Evolutionary conservation across 2,888 invertebrate genomes (phyloP), one percentile per base, ranked within the genome.

Genomic region (Tinea pellionella): DNA sequence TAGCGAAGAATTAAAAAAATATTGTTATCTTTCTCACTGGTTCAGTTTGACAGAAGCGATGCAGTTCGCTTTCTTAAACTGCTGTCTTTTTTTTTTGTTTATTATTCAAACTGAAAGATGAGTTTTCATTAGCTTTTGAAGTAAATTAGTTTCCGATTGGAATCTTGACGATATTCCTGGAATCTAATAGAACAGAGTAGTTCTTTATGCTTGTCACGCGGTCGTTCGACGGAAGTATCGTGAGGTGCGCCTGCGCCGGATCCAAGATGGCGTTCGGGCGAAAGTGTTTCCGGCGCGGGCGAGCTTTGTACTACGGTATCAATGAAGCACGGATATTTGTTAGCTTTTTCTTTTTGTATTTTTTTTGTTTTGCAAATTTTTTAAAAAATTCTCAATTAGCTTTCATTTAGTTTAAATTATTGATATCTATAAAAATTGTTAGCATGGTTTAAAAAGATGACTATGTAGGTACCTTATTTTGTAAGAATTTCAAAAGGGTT

Each of bases 201-300:
- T n/a, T 55, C 55, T 55, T 55, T 55, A 55, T 55, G 55, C 55
- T n/a, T 29, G 55, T 55, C 55, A 55, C 55, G 55, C 55, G 55
- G 55, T 83, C 82, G 85, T 82, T 81, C 82, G 79, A 74, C 83
- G 85, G 85, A 86, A 84, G 79, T 69, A 70, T 72, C 70, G 74
- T 71, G 79, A 77, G 80, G 79, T 80, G 84, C 78, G 85, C 81
- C 71, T 70, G 85, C 82, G 80, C 84, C 85, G 86, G 86, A 85
- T 85, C 82, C 85, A 85, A 81, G 69, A 86, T 86, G 85, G 86
- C 87, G 71, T 73, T 76, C 59, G 24, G 81, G 85, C 84, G 83
- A 86, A 86, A 86, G 87, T 85, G 81, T 80, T 86, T 87, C 87
- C 87, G 87, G 74, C 30, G 60, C 59, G 59, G 37, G 11, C 56